Evolutionary conservation across 2,113 vertebrate genomes (phyloP).

Genomic region (Phaetusa simplex): DNA sequence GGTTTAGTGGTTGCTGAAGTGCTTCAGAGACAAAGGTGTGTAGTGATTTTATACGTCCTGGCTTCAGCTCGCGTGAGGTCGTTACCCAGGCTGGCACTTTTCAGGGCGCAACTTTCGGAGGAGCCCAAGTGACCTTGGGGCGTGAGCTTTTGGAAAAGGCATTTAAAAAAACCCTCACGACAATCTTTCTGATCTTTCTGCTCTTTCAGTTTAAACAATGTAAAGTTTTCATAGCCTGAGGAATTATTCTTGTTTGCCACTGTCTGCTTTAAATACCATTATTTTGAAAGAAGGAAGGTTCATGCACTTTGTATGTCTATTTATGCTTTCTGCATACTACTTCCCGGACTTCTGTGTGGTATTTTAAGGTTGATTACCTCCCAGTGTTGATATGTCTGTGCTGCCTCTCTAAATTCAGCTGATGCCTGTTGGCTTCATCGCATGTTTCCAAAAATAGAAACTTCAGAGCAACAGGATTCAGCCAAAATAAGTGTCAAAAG

Average conservation of each 20-base stretch:
- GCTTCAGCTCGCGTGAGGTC: background rate
- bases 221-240: background rate
- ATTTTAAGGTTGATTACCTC: slow-evolving; percentile 74
- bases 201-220: background rate
- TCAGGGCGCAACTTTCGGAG: background rate
- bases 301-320: background rate
- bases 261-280: background rate
- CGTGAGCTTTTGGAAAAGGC: background rate
- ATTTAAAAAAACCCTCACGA: background rate
- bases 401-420: slow-evolving; percentile 68
- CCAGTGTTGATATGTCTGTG: slow-evolving; percentile 42
- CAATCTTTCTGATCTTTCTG: background rate
- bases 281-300: background rate
- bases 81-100: background rate
- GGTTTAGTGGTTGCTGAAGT: background rate
- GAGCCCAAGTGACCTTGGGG: background rate
- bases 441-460: slow-evolving; percentile 68
- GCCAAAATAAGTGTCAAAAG: background rate
- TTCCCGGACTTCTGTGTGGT: slow-evolving; percentile 35
- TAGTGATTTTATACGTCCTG: background rate
- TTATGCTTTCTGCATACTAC: slow-evolving; percentile 19
- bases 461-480: slow-evolving; percentile 32
- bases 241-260: background rate
- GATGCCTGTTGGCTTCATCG: slow-evolving; percentile 65
- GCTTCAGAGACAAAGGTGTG: background rate